These are phyloP conservation scores for Aromia moschata DNA, from an alignment of 2,888 invertebrate species.

Conservation along the genomic window DNA sequence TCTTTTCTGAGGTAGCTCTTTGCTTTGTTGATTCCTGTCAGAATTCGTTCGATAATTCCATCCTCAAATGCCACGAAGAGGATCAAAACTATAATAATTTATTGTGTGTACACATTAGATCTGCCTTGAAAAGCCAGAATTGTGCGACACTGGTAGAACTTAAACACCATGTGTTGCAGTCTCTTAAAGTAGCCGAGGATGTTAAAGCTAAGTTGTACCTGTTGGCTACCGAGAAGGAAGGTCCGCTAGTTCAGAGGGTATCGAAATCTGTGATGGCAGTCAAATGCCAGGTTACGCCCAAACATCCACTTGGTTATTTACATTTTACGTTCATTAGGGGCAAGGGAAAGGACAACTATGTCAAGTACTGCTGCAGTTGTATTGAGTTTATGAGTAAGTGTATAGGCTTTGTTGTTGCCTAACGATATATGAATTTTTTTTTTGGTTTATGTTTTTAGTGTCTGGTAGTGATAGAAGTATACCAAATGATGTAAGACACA, in stretches of 20 bases:
- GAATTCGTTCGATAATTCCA: constrained; percentile 66
- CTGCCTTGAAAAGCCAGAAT: constrained; percentile 70
- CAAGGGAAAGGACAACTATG: constrained; percentile 63
- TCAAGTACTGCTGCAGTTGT: constrained; percentile 56
- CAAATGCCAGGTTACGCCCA: constrained; percentile 72
- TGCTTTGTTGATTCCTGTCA: constrained; percentile 70
- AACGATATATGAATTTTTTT: too few species aligned
- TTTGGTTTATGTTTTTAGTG: constrained; percentile 28
- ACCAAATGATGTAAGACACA: constrained; percentile 41
- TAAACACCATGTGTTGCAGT: constrained; percentile 69
- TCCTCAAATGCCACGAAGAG: constrained; percentile 66
- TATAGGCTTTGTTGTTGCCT: too few species aligned
- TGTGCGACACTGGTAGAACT: constrained; percentile 70
- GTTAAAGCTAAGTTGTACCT: constrained; percentile 70
- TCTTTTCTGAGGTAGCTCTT: constrained; percentile 59
- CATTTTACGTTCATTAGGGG: constrained; percentile 71
- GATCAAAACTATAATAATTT: constrained; percentile 37
- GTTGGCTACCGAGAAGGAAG: constrained; percentile 69
- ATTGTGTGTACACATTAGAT: constrained; percentile 70
- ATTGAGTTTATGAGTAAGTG: constrained; percentile 48
- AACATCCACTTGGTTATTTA: constrained; percentile 75
- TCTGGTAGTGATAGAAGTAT: constrained; percentile 30
- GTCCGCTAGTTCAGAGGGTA: constrained; percentile 74
- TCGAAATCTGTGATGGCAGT: constrained; percentile 77
- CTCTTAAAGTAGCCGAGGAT: constrained; percentile 67